Evolutionary conservation across 2,797 vertebrate species (phyloP).

Genomic region (Pseudochirops corinnae): DNA sequence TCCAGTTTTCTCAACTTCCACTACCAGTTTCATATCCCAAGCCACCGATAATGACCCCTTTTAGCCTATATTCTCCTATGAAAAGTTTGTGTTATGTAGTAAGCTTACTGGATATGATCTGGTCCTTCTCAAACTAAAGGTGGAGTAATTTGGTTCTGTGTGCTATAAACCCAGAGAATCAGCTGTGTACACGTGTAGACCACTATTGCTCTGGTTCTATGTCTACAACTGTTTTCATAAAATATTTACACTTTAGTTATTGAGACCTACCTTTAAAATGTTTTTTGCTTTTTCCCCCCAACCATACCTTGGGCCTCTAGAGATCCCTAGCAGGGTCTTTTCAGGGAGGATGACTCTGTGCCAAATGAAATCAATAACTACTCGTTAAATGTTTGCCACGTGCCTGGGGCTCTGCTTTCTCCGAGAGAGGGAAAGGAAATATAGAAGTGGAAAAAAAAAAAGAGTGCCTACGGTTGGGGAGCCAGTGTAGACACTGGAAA

Average conservation of each 20-base stretch:
- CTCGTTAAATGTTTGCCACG: neutral
- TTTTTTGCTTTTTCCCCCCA: neutral
- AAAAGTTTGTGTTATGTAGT: slow-evolving; percentile 14
- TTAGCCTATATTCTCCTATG: slow-evolving; percentile 26
- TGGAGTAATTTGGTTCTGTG: slow-evolving; percentile 13
- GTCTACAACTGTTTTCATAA: slow-evolving; percentile 39
- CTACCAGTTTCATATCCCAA: slow-evolving; percentile 27
- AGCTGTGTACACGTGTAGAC: neutral
- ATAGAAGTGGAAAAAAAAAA: neutral
- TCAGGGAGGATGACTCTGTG: neutral
- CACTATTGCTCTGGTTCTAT: neutral
- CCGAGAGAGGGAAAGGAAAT: neutral
- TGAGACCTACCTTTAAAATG: neutral
- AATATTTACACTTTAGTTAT: slow-evolving; percentile 18
- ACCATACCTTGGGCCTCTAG: neutral
- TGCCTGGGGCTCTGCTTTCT: neutral
- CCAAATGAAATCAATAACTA: neutral
- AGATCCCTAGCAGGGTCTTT: neutral
- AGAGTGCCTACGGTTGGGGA: neutral
- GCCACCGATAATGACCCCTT: neutral
- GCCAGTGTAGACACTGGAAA: neutral
- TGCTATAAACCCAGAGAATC: neutral
- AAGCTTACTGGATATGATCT: slow-evolving; percentile 25
- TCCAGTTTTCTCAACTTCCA: too few species aligned
- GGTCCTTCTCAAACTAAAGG: slow-evolving; percentile 23